Evolutionary conservation across 2,797 vertebrate genomes (phyloP).

Genomic region (Ficedula albicollis): DNA sequence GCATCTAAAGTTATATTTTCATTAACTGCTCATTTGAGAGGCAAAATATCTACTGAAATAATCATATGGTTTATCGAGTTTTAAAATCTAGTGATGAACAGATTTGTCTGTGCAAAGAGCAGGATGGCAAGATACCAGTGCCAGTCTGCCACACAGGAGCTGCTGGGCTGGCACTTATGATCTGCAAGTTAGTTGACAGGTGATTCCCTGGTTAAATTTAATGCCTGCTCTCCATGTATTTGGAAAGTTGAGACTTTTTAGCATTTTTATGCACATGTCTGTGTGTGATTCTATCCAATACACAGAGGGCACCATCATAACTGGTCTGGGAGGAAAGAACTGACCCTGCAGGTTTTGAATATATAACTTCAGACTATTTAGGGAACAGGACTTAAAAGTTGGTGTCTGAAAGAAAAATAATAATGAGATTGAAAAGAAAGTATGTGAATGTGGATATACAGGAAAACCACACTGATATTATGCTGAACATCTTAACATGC

Average conservation of each 20-base stretch:
- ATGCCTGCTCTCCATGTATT: background rate
- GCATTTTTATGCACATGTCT: fast-evolving
- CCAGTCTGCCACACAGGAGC: background rate
- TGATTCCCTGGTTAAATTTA: background rate
- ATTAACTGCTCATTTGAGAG: background rate
- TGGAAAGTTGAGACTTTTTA: background rate
- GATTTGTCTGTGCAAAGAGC: background rate
- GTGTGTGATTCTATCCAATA: background rate
- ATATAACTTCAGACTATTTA: background rate
- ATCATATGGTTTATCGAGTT: background rate
- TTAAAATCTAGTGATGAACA: background rate
- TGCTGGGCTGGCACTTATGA: background rate
- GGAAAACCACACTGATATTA: background rate
- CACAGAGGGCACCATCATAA: background rate
- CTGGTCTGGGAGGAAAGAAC: background rate
- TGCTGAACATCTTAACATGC: background rate
- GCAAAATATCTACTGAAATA: background rate
- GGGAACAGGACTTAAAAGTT: background rate
- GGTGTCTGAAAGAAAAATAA: background rate
- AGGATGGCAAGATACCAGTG: background rate
- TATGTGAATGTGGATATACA: background rate
- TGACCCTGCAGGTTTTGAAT: background rate
- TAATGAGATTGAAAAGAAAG: background rate
- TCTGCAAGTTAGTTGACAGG: background rate
- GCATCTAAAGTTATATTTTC: conserved; percentile 24